These are phyloP conservation scores for Myanophis thanlyinensis DNA, from an alignment of 2,113 vertebrate genomes.

Conservation along the genomic window DNA sequence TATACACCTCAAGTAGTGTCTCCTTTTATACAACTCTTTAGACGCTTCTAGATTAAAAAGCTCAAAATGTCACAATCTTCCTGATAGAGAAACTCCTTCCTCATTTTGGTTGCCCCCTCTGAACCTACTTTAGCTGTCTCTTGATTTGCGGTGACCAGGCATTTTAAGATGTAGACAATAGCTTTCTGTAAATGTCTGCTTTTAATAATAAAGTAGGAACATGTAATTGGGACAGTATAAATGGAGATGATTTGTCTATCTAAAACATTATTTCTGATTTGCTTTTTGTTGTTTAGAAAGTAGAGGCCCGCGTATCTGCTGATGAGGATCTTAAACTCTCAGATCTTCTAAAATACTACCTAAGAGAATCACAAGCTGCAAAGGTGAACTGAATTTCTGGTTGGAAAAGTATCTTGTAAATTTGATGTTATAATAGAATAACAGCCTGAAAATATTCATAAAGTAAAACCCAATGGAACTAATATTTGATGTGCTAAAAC, in stretches of 20 bases:
- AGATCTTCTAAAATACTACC: slow-evolving; percentile 95
- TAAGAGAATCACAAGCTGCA: slow-evolving; percentile 97
- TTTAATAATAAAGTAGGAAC: not conserved
- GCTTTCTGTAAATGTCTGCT: not conserved
- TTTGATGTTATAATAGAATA: slow-evolving; percentile 4
- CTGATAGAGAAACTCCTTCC: not conserved
- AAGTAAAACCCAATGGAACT: not conserved
- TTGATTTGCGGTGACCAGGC: not conserved
- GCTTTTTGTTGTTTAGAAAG: slow-evolving; percentile 78
- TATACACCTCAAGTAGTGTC: not conserved
- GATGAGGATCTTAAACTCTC: slow-evolving; percentile 98
- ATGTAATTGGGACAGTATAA: not conserved
- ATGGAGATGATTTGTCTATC: not conserved
- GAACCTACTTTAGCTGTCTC: not conserved
- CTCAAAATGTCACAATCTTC: not conserved
- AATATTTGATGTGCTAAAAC: not conserved
- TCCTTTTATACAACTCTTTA: not conserved
- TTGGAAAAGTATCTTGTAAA: not conserved
- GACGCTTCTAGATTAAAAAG: not conserved
- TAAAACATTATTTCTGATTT: slow-evolving; percentile 16
- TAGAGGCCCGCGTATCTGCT: slow-evolving; percentile 93
- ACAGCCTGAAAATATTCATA: not conserved
- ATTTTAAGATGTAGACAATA: not conserved
- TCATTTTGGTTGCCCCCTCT: not conserved
- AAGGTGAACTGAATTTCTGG: slow-evolving; percentile 77